These are phyloP conservation scores for Aix galericulata DNA, from an alignment of 2,113 vertebrate species.

Conservation along the genomic window DNA sequence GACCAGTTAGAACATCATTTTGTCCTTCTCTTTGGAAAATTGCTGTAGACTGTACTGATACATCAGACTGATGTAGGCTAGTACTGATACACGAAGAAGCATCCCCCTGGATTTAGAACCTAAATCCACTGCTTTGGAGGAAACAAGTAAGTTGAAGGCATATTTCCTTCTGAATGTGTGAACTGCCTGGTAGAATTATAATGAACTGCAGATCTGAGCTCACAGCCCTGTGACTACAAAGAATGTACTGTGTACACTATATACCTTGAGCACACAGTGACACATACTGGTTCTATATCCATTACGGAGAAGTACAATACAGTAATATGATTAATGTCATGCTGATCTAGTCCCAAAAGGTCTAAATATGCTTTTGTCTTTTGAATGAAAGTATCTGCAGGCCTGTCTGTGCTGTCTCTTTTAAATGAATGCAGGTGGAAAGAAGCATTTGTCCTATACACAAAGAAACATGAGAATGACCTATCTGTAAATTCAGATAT, in stretches of 20 bases:
- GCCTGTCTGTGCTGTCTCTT: not conserved
- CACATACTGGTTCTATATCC: not conserved
- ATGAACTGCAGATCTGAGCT: not conserved
- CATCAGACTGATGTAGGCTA: too few relatives aligned
- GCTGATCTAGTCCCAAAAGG: not conserved
- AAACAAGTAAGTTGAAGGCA: not conserved
- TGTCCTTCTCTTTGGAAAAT: not conserved
- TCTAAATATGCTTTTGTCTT: not conserved
- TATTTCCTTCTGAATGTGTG: not conserved
- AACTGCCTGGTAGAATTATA: not conserved
- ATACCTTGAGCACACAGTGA: not conserved
- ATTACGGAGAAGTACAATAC: not conserved
- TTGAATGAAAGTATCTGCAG: not conserved
- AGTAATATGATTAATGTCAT: not conserved
- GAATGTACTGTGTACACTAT: accelerated
- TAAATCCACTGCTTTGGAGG: not conserved
- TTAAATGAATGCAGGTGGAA: not conserved
- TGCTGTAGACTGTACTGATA: not conserved
- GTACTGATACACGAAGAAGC: not conserved
- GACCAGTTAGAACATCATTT: not conserved
- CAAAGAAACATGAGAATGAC: not conserved
- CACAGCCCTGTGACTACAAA: not conserved
- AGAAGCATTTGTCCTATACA: not conserved
- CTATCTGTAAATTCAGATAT: not conserved
- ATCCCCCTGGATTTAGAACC: not conserved